phyloP scores from a whole-genome alignment of 2,888 invertebrate genomes.

The Tethea ocularis region DNA sequence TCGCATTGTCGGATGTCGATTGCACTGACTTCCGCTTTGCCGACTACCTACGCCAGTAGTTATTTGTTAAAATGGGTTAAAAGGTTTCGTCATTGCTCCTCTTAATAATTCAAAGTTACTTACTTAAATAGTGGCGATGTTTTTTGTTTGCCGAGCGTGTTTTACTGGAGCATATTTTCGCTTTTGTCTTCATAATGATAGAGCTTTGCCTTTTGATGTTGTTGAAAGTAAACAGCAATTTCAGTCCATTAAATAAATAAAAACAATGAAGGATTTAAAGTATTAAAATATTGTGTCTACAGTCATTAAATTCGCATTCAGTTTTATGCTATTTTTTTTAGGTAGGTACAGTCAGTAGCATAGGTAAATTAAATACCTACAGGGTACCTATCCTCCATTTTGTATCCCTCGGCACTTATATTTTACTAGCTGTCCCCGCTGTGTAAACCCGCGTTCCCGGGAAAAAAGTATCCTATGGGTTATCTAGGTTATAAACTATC shows the following conservation, averaged over 20 bases:
- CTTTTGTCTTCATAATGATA: neutral
- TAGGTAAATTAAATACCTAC: too few species aligned
- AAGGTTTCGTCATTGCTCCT: neutral
- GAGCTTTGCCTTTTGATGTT: neutral
- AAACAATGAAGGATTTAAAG: neutral
- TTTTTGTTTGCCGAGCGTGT: neutral
- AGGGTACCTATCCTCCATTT: too few species aligned
- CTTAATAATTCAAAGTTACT: neutral
- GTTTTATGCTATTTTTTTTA: neutral
- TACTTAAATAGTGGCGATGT: neutral
- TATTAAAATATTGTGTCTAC: too few species aligned
- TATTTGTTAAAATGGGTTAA: conserved; percentile 11
- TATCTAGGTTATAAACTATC: too few species aligned
- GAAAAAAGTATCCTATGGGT: too few species aligned
- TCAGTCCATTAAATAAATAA: neutral
- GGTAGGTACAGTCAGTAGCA: too few species aligned
- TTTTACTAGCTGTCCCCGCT: too few species aligned
- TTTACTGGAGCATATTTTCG: neutral
- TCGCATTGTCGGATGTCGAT: conserved; percentile 17
- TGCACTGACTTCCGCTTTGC: conserved; percentile 13
- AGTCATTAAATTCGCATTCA: neutral
- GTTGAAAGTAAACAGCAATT: neutral
- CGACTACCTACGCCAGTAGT: conserved; percentile 4
- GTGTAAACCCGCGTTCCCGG: too few species aligned
- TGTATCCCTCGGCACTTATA: too few species aligned